These are phyloP conservation scores for Tyrannus savana DNA, from an alignment of 2,113 vertebrate genomes.

Conservation along the genomic window DNA sequence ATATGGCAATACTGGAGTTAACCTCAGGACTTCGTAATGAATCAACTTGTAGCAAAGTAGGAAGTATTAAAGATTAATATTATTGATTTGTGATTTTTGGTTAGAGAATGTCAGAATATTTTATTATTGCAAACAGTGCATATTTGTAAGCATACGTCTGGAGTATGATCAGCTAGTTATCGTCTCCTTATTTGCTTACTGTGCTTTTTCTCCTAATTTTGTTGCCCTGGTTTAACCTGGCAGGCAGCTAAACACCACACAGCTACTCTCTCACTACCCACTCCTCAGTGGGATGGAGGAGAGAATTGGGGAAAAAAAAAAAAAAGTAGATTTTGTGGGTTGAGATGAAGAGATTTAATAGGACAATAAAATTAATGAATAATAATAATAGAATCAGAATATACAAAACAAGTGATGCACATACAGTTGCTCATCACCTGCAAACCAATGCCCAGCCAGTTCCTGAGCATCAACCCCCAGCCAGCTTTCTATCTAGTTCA, in stretches of 20 bases:
- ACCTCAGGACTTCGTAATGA: neutral
- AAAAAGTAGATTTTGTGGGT: neutral
- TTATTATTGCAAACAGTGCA: neutral
- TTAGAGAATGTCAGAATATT: neutral
- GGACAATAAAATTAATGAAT: neutral
- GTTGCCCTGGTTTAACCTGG: neutral
- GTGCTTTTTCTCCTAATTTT: neutral
- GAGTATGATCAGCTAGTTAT: neutral
- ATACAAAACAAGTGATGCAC: neutral
- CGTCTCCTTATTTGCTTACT: neutral
- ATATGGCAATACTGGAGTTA: neutral
- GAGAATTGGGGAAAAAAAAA: neutral
- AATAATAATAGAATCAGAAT: neutral
- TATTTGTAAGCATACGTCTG: neutral
- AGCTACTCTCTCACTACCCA: rapidly evolving
- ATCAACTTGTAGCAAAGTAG: neutral
- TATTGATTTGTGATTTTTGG: neutral
- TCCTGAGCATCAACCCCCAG: neutral
- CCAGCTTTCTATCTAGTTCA: neutral
- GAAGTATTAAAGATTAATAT: neutral
- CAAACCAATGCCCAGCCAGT: neutral
- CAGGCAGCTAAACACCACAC: neutral
- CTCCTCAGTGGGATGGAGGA: neutral
- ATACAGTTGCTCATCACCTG: neutral
- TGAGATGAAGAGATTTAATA: neutral